Percentiles rank a stretch among this genome's conserved stretches.
Evolutionary conservation across 2,113 vertebrate species (phyloP).

Genomic region (Oceanodroma tethys): DNA sequence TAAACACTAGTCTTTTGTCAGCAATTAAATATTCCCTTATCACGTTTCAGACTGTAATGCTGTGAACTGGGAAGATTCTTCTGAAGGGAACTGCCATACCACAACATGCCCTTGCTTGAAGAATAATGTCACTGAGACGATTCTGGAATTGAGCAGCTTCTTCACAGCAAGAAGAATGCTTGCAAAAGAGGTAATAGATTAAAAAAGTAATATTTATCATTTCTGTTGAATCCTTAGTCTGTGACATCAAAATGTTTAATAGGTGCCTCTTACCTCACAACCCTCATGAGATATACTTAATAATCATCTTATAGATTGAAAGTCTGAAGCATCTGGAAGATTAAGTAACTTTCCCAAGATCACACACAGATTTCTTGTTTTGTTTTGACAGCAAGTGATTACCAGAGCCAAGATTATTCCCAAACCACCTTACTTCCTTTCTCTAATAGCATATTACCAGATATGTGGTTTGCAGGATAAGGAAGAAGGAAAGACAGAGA

Average conservation of each 20-base stretch:
- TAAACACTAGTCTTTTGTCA: background rate
- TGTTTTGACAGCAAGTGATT: background rate
- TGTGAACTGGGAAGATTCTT: background rate
- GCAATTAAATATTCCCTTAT: background rate
- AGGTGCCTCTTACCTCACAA: background rate
- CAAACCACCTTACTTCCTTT: background rate
- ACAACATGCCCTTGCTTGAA: background rate
- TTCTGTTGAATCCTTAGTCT: background rate
- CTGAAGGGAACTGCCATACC: background rate
- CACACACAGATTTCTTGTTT: background rate
- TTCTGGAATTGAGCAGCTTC: background rate
- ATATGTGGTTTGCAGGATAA: background rate
- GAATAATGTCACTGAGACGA: background rate
- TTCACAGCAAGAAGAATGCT: background rate
- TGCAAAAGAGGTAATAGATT: background rate
- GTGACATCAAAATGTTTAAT: background rate
- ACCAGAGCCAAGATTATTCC: background rate
- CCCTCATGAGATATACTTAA: background rate
- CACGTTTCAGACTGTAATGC: background rate
- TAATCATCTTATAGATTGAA: background rate
- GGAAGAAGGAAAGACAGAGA: background rate
- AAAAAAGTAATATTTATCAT: background rate
- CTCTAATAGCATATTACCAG: background rate
- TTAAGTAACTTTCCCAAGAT: background rate
- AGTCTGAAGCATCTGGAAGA: background rate